phyloP scores from a whole-genome alignment of 2,113 vertebrate genomes.

The Poecilia latipinna region DNA sequence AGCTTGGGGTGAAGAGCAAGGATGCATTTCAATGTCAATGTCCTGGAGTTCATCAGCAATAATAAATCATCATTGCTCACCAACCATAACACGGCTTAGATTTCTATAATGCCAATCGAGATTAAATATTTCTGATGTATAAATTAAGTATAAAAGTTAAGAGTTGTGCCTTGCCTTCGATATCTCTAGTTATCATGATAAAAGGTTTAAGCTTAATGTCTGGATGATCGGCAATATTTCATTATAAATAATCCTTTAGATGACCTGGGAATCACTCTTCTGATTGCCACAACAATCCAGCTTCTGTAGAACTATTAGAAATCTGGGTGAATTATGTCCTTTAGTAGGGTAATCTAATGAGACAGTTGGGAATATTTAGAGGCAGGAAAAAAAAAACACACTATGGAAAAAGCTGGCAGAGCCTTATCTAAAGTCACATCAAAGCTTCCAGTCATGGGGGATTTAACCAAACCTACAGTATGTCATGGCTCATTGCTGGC shows the following conservation, averaged over 20 bases:
- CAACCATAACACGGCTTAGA: too few species aligned
- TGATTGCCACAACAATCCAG: slow-evolving; percentile 36
- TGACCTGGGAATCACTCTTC: slow-evolving; percentile 3
- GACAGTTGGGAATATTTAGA: slow-evolving; percentile 52
- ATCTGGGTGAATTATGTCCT: slow-evolving; percentile 14
- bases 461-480: slow-evolving; percentile 5
- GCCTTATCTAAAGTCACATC: slow-evolving; percentile 29
- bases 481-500: slow-evolving; percentile 1
- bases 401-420: slow-evolving; percentile 20
- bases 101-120: too few species aligned
- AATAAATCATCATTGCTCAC: background rate
- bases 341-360: slow-evolving; percentile 24
- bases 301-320: slow-evolving; percentile 51
- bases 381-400: slow-evolving; percentile 12
- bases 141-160: background rate
- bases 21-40: background rate
- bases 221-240: background rate
- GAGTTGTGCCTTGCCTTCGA: background rate
- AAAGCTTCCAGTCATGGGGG: slow-evolving; percentile 5
- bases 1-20: background rate
- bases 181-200: too few species aligned
- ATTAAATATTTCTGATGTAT: too few species aligned
- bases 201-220: background rate
- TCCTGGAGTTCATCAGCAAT: background rate
- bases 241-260: background rate